Evolutionary conservation across 2,888 invertebrate species (phyloP).

Genomic region (Siphlonurus alternatus): DNA sequence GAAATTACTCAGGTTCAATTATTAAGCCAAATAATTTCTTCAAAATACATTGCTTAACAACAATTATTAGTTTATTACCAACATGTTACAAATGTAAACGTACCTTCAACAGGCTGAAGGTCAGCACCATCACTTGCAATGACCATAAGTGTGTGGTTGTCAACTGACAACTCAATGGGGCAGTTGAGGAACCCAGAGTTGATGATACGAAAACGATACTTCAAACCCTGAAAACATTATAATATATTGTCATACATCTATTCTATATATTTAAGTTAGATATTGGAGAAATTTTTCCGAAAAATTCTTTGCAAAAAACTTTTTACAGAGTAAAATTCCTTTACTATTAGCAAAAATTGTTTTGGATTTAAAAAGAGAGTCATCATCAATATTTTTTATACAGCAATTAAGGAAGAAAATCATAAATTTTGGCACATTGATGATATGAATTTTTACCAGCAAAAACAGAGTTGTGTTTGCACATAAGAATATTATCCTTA

Average conservation of each 20-base stretch:
- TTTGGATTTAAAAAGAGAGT: too few relatives aligned
- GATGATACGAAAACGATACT: constrained; percentile 64
- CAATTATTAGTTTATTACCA: not conserved
- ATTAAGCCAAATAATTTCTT: too few relatives aligned
- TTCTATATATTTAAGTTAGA: constrained; percentile 5
- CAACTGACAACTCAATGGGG: constrained; percentile 66
- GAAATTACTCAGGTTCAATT: not conserved
- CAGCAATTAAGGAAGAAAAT: too few relatives aligned
- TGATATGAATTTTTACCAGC: too few relatives aligned
- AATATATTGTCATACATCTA: constrained; percentile 10
- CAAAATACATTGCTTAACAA: not conserved
- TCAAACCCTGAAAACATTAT: constrained; percentile 37
- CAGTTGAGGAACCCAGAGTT: constrained; percentile 80
- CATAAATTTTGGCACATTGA: too few relatives aligned
- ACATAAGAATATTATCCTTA: too few relatives aligned
- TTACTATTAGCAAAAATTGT: not conserved
- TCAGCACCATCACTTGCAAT: constrained; percentile 68
- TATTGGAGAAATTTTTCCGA: too few relatives aligned
- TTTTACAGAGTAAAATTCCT: constrained; percentile 1
- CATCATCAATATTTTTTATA: too few relatives aligned
- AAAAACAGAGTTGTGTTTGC: too few relatives aligned
- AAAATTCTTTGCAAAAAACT: not conserved
- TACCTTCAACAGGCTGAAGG: constrained; percentile 55
- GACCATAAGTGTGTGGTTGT: constrained; percentile 61
- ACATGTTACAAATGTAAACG: too few relatives aligned